Evolutionary conservation across 2,888 invertebrate genomes (phyloP), one percentile per base, ranked within the genome.

Genomic region (Cordilura impudica): DNA sequence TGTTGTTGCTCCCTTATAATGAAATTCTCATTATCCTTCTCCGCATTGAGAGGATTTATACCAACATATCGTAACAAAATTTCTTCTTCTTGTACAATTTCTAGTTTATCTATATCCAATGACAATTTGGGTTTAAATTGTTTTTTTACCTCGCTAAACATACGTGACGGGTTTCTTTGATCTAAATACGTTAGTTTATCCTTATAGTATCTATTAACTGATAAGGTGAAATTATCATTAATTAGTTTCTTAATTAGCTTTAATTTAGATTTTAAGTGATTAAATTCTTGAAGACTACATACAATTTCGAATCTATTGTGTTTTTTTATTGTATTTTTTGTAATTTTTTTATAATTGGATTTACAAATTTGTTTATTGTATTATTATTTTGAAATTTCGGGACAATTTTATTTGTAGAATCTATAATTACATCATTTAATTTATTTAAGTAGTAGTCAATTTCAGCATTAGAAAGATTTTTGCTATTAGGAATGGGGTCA

Each of bases 211-310:
- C n/a, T 63, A 51, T 63, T 63, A 63, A 63, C 51, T 8, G 51
- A 51, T 51, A 51, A 4, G 16, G 6, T 21, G 10, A 49, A 63
- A 35, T 63, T 63, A 19, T 51, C 49, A 49, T 19, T 39, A 39
- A 65, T 65, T 39, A 65, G 58, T 58, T 70, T 58, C 21, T 47
- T 70, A 23, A 70, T 60, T 58, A 70, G 21, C 39, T 70, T 70
- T 39, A 60, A 10, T 56, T 54, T 69, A 21, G 39, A 16, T 70
- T 70, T 70, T 5, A 60, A 23, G 6, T 21, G 51, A 23, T 72
- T 56, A 45, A 72, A 54, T 31, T 72, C 51, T 12, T 47, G n/a
- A 18, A 12, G 14, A 14, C 6, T 51, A 26, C 49, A 45, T 47
- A 29, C 18, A 47, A 31, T 43, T 69, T 56, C 56, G 10, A 56